Conservation (phyloP, 2,113 vertebrate genomes). For the Lathamus discolor region DNA sequence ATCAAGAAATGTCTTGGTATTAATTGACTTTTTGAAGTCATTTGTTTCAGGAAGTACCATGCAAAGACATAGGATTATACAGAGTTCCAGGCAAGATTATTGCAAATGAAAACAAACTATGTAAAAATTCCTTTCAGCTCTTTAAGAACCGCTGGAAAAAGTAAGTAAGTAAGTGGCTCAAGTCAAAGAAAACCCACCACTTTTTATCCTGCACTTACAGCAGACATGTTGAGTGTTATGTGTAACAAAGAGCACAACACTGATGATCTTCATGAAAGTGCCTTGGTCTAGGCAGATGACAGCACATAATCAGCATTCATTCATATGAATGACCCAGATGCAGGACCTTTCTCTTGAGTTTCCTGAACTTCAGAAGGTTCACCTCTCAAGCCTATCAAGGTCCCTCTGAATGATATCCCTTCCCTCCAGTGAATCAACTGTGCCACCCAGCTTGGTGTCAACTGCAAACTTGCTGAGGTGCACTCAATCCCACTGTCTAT, state of each 20-base stretch:
- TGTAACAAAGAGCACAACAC: not conserved
- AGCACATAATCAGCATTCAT: not conserved
- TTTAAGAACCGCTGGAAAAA: not conserved
- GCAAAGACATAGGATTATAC: not conserved
- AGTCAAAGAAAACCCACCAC: not conserved
- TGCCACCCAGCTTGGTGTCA: not conserved
- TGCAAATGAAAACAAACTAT: not conserved
- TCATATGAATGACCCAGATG: not conserved
- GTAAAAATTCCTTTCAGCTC: not conserved
- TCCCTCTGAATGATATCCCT: not conserved
- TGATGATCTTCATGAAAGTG: not conserved
- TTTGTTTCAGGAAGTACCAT: not conserved
- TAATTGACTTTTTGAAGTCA: not conserved
- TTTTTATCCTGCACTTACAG: not conserved
- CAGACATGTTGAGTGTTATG: not conserved
- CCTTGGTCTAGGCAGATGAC: not conserved
- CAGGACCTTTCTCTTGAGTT: not conserved
- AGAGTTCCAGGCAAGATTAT: not conserved
- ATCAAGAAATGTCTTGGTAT: not conserved
- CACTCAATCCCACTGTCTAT: not conserved
- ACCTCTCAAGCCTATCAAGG: not conserved
- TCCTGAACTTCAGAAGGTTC: not conserved
- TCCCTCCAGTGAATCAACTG: not conserved
- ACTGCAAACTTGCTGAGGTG: not conserved
- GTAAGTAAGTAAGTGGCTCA: not conserved